Conservation (phyloP, 2,113 vertebrate species). For the Heterotis niloticus region DNA sequence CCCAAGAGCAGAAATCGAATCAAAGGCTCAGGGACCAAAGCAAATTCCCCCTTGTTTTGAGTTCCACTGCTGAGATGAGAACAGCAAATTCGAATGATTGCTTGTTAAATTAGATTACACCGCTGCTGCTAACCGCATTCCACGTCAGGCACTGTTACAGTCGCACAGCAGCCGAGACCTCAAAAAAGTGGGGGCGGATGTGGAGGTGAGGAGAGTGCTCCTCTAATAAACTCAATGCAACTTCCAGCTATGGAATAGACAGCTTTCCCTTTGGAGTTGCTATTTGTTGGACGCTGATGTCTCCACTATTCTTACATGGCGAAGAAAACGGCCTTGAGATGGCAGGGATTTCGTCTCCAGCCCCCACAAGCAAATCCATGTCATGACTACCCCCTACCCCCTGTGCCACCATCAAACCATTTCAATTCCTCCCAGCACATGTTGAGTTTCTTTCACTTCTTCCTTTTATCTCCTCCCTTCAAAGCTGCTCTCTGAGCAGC, state of each 20-base stretch:
- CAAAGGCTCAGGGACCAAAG: slow-evolving; percentile 60
- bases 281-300: too few species aligned
- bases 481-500: background rate
- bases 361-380: too few species aligned
- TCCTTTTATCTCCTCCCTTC: too few species aligned
- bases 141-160: background rate
- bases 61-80: background rate
- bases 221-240: too few species aligned
- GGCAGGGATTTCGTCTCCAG: too few species aligned
- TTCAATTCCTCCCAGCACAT: background rate
- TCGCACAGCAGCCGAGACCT: background rate
- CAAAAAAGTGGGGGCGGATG: background rate
- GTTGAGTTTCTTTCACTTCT: background rate
- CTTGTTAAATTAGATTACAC: background rate
- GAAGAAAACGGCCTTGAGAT: too few species aligned
- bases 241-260: background rate
- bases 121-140: background rate
- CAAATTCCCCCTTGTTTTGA: slow-evolving; percentile 50
- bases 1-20: slow-evolving; percentile 49
- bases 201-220: background rate
- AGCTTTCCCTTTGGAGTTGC: too few species aligned
- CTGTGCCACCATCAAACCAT: too few species aligned
- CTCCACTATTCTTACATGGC: too few species aligned
- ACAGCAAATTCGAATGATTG: background rate
- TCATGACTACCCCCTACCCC: too few species aligned